Conservation (phyloP, 2,888 invertebrate genomes). For the Drosophila prostipennis region DNA sequence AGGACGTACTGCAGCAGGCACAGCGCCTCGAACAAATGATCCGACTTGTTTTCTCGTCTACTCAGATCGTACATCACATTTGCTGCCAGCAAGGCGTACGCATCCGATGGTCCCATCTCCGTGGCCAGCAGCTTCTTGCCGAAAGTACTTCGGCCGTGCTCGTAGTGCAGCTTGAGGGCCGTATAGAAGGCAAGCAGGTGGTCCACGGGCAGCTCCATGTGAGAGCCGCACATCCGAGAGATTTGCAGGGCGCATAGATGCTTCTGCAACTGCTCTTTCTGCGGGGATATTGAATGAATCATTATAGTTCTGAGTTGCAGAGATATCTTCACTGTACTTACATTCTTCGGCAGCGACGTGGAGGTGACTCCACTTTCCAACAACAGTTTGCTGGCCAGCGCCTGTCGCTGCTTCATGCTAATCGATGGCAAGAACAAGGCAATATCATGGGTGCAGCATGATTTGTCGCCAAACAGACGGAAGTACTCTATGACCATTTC, state of each 20-base stretch:
- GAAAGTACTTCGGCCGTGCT: conserved; percentile 86
- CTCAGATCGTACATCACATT: conserved; percentile 85
- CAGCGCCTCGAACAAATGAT: conserved; percentile 87
- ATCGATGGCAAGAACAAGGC: conserved; percentile 90
- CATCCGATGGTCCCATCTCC: conserved; percentile 91
- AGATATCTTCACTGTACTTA: conserved; percentile 73
- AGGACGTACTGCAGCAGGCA: conserved; percentile 90
- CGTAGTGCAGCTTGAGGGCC: conserved; percentile 88
- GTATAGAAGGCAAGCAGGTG: conserved; percentile 87
- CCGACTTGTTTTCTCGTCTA: conserved; percentile 85
- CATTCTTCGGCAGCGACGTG: conserved; percentile 87
- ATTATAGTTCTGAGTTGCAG: not conserved
- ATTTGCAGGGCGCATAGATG: conserved; percentile 92
- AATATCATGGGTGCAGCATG: conserved; percentile 94
- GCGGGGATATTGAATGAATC: conserved; percentile 32
- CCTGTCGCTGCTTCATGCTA: conserved; percentile 85
- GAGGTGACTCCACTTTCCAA: conserved; percentile 88
- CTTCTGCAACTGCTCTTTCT: conserved; percentile 91
- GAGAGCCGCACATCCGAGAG: conserved; percentile 89
- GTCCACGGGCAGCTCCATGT: conserved; percentile 86
- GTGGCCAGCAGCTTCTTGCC: conserved; percentile 87
- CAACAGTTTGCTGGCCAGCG: conserved; percentile 87
- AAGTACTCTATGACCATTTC: conserved; percentile 92
- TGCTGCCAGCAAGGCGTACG: conserved; percentile 90
- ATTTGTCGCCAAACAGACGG: conserved; percentile 91